Evolutionary conservation across 1,140 invertebrate species (phyloP).

Genomic region (Drosophila triauraria): DNA sequence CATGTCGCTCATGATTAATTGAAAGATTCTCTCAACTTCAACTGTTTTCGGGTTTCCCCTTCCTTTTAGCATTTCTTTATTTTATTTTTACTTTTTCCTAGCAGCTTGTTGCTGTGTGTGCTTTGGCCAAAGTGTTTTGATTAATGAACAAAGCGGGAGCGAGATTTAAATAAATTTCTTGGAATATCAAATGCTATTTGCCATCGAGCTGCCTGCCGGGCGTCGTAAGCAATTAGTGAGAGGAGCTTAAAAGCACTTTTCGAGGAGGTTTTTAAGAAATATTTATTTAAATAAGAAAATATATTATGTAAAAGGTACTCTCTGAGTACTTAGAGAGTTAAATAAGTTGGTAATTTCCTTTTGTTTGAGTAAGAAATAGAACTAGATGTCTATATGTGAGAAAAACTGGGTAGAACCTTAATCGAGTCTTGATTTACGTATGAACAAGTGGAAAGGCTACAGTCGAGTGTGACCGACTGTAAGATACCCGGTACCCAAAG

Average conservation of each 20-base stretch:
- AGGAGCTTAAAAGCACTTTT: background rate
- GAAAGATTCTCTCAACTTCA: slow-evolving; percentile 74
- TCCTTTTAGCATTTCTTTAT: slow-evolving; percentile 6
- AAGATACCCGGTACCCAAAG: no score
- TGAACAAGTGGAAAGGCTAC: no score
- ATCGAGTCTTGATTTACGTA: no score
- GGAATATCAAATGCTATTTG: slow-evolving; percentile 14
- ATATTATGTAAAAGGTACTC: no score
- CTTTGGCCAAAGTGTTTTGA: slow-evolving; percentile 44
- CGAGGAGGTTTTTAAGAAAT: no score
- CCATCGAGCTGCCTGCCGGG: background rate
- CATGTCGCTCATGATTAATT: slow-evolving; percentile 82
- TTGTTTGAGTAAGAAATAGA: no score
- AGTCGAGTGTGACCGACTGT: no score
- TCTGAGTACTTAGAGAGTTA: no score
- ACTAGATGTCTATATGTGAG: no score
- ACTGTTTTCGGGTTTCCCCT: slow-evolving; percentile 56
- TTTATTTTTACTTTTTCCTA: background rate
- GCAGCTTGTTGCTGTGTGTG: slow-evolving; percentile 17
- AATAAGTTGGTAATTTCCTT: no score
- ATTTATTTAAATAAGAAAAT: no score
- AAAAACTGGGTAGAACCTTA: no score
- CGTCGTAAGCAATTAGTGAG: slow-evolving; percentile 23
- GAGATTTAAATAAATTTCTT: slow-evolving; percentile 49
- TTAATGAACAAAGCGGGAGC: slow-evolving; percentile 39